Percentiles rank a stretch among this genome's conserved stretches.
Evolutionary conservation across 1,140 invertebrate genomes (phyloP).

Genomic region (Leptinotarsa texana): DNA sequence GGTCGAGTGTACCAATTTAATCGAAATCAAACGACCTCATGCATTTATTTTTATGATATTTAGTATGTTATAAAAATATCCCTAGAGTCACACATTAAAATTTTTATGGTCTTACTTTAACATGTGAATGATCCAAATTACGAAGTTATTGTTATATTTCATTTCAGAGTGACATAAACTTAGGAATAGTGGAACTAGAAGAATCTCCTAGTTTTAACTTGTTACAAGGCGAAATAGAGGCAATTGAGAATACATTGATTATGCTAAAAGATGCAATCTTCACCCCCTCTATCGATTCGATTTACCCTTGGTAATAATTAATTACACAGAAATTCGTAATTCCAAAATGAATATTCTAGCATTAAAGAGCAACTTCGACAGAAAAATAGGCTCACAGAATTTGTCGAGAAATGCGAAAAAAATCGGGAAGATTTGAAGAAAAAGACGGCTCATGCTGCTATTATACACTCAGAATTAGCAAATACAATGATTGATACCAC

Average conservation of each 20-base stretch:
- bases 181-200: slow-evolving; percentile 45
- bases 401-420: slow-evolving; percentile 58
- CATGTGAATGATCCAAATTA: too few relatives aligned
- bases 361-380: slow-evolving; percentile 63
- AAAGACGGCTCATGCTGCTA: slow-evolving; percentile 60
- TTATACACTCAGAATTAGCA: slow-evolving; percentile 60
- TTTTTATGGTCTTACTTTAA: too few relatives aligned
- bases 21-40: too few relatives aligned
- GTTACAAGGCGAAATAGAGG: slow-evolving; percentile 57
- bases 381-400: slow-evolving; percentile 57
- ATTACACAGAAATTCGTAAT: not conserved
- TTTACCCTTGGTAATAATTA: slow-evolving; percentile 55
- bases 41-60: too few relatives aligned
- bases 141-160: too few relatives aligned
- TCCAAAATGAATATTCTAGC: slow-evolving; percentile 49
- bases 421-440: slow-evolving; percentile 60
- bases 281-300: slow-evolving; percentile 57
- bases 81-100: too few relatives aligned
- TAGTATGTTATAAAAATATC: too few relatives aligned
- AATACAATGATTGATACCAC: slow-evolving; percentile 63
- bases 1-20: too few relatives aligned
- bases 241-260: slow-evolving; percentile 60
- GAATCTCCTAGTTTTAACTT: slow-evolving; percentile 53
- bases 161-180: slow-evolving; percentile 56
- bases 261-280: slow-evolving; percentile 58